Conservation (phyloP, 2,888 invertebrate species). For the Erynnis tages region DNA sequence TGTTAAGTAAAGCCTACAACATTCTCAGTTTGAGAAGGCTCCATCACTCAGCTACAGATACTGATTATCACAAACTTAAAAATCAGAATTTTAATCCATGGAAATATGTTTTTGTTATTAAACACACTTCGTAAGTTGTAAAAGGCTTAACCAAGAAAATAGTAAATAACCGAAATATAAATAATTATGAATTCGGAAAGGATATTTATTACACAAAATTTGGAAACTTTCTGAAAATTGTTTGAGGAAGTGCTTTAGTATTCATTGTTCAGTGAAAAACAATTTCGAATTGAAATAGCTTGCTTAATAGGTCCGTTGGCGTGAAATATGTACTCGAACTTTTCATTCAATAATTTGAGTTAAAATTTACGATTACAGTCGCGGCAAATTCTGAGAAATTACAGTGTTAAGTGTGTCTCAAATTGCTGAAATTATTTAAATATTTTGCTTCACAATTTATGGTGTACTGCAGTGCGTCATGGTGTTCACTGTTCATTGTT, state of each 20-base stretch:
- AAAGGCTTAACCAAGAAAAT: slow-evolving; percentile 2
- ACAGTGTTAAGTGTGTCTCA: background rate
- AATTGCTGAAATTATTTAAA: background rate
- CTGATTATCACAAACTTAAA: too few species aligned
- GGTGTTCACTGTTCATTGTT: too few species aligned
- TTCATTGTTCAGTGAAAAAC: slow-evolving; percentile 35
- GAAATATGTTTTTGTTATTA: too few species aligned
- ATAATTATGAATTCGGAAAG: slow-evolving; percentile 12
- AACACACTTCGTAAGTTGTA: too few species aligned
- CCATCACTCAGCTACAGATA: too few species aligned
- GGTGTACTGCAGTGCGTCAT: slow-evolving; percentile 1
- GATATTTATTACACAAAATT: slow-evolving; percentile 9
- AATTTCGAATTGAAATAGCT: slow-evolving; percentile 29
- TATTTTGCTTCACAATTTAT: background rate
- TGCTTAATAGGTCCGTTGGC: slow-evolving; percentile 20
- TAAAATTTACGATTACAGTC: slow-evolving; percentile 15
- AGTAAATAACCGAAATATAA: background rate
- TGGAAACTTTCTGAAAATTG: slow-evolving; percentile 32
- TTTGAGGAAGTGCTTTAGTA: slow-evolving; percentile 36
- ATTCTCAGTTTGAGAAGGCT: too few species aligned
- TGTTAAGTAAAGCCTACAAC: too few species aligned
- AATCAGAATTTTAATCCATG: too few species aligned
- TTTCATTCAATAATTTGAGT: slow-evolving; percentile 18
- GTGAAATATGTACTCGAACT: slow-evolving; percentile 18
- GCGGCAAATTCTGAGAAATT: slow-evolving; percentile 5